Evolutionary conservation across 2,797 vertebrate genomes (phyloP).

Genomic region (Microhierax caerulescens): DNA sequence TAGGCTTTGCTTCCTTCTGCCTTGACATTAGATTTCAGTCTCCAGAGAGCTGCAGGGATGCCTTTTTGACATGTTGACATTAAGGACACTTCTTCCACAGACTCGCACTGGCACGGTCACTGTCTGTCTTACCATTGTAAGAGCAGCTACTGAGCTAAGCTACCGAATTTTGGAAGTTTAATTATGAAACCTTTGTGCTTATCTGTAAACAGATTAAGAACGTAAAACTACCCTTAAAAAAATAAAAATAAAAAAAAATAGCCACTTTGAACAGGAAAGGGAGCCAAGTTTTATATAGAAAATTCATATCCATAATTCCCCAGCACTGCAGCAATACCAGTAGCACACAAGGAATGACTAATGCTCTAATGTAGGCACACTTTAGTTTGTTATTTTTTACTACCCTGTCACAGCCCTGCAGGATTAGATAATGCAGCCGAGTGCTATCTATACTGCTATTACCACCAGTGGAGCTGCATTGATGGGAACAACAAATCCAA

Average conservation of each 20-base stretch:
- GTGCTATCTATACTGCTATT: background rate
- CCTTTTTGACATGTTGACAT: constrained; percentile 56
- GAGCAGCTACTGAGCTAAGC: background rate
- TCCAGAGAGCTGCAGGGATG: constrained; percentile 42
- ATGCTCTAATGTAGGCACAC: background rate
- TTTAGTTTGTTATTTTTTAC: constrained; percentile 34
- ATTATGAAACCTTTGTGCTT: background rate
- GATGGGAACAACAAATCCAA: constrained; percentile 34
- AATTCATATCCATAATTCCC: constrained; percentile 14
- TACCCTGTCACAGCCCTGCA: constrained; percentile 7
- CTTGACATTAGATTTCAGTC: constrained; percentile 45
- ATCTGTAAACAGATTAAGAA: background rate
- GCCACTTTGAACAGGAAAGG: background rate
- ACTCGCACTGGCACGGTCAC: background rate
- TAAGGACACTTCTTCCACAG: constrained; percentile 61
- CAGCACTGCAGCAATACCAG: background rate
- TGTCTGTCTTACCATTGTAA: background rate
- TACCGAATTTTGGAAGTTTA: background rate
- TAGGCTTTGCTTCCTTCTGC: constrained; percentile 32
- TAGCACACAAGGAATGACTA: constrained; percentile 5
- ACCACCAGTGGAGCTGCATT: background rate
- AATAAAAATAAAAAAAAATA: background rate
- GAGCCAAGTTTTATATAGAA: background rate
- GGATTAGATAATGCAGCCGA: background rate
- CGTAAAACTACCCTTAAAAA: background rate